Base-by-base conservation (phyloP, 2,113 vertebrate genomes). In the Okapia johnstoni region DNA sequence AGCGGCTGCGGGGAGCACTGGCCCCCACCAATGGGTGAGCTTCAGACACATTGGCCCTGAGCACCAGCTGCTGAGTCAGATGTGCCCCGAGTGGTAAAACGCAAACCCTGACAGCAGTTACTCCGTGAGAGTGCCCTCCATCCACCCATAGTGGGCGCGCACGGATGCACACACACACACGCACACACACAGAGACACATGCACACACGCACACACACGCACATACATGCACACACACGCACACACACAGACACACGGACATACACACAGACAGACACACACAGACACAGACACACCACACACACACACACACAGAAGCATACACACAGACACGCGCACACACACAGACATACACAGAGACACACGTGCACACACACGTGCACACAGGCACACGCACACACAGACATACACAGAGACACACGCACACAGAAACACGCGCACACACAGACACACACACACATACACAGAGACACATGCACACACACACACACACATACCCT, bases 11-110 rank as follows among this genome's bases (percentile, higher is more conserved):
- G 28, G 25, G 43, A n/a, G 10, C 80, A 21, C 79, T 11, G 1
- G 28, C 50, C 54, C 2, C 2, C 40, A 23, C 79, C 30, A 28
- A 48, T 0, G 26, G 85, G 94, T 86, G 40, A 7, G 93, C 55
- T 95, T 88, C 26, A 33, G 94, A 55, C 63, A 25, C 26, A 28
- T 28, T 94, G 79, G 48, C 88, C 25, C 63, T 66, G 54, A 46
- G 8, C 11, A 17, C 40, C 55, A 50, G 86, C 43, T 66, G 73
- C 73, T 16, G 19, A 50, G 10, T 10, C 83, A 96, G 95, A 60
- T 86, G 48, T 50, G 55, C 96, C 52, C 55, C 13, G 0, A 1
- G 57, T 85, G 48, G 73, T 76, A 86, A 94, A 95, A 88, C 84
- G 63, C 92, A 97, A 95, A 91, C 52, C 11, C 43, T 33, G 11